Base-by-base conservation (phyloP, 2,113 vertebrate species). In the Psephotus haematonotus region DNA sequence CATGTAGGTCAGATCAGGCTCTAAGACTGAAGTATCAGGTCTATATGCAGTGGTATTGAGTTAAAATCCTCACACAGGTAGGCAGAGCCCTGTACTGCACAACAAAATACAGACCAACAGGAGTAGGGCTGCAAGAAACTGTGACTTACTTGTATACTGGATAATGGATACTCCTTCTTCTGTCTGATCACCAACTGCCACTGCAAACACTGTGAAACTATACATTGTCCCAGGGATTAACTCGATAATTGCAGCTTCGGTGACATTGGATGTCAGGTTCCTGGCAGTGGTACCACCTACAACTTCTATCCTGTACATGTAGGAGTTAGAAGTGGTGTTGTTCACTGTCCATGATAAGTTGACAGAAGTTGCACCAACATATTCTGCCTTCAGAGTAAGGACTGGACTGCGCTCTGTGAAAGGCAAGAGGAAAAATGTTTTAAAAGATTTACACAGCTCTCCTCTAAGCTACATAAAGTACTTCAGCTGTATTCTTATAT, bases 321-420 rank as follows among this genome's bases (percentile, higher is more conserved):
- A 76, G 9, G 11, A 0, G 4, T 2, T 23, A 2, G 8, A 13
- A 68, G 27, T 4, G 19, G 1, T 0, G 1, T 3, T 2, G 0
- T 1, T 10, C 18, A 46, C 28, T 1, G 2, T 0, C 97, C 96
- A 96, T 0, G 6, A 70, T 11, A 94, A 72, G 1, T 0, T n/a
- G 88, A 97, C 69, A n/a, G 1, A 55, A 6, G 59, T 77, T 44
- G 69, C 74, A 19, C 8, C 85, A 71, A 98, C 17, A 14, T 41
- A 62, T 27, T 71, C 60, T 17, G 44, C 41, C 4, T 4, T 2
- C 17, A 98, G 1, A 60, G 17, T 20, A 35, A 15, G 8, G 8
- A 96, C 41, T 1, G 4, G 44, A 23, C 0, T 47, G 13, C 62
- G 28, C 20, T 31, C 97, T 97, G 28, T 39, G 20, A 76, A 77